phyloP scores from a whole-genome alignment of 2,888 invertebrate genomes.

The Nematopogon swammerdamellus region DNA sequence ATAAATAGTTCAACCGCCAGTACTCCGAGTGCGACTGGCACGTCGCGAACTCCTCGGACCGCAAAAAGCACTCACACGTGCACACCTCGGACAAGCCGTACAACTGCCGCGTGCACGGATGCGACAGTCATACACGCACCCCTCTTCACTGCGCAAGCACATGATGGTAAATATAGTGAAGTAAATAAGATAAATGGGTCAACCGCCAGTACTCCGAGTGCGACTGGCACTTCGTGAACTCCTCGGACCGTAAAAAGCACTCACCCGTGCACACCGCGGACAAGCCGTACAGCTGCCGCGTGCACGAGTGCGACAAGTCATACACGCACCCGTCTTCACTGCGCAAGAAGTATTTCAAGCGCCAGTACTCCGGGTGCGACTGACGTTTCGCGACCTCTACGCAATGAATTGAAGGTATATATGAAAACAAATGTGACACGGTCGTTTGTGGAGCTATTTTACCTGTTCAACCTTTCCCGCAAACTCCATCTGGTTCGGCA shows the following conservation, averaged over 20 bases:
- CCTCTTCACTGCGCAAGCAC: slow-evolving; percentile 95
- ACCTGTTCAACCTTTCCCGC: too few relatives aligned
- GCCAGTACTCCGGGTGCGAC: slow-evolving; percentile 97
- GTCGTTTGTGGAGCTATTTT: too few relatives aligned
- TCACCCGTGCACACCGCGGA: slow-evolving; percentile 99
- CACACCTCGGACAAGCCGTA: slow-evolving; percentile 99
- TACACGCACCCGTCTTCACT: slow-evolving; percentile 99
- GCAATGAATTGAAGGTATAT: too few relatives aligned
- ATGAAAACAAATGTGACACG: too few relatives aligned
- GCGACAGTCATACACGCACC: slow-evolving; percentile 99
- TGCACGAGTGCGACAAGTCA: slow-evolving; percentile 97
- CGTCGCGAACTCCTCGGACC: slow-evolving; percentile 98
- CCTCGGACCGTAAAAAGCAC: slow-evolving; percentile 98
- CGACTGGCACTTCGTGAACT: slow-evolving; percentile 97
- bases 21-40: slow-evolving; percentile 95
- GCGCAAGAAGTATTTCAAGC: slow-evolving; percentile 98
- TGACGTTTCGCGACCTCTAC: slow-evolving; percentile 98
- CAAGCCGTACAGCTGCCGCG: slow-evolving; percentile 97
- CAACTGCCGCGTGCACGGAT: slow-evolving; percentile 94
- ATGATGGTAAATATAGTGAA: slow-evolving; percentile 83
- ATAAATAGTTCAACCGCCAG: slow-evolving; percentile 99
- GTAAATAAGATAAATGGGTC: slow-evolving; percentile 98
- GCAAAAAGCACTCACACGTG: slow-evolving; percentile 99
- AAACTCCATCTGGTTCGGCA: too few relatives aligned
- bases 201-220: slow-evolving; percentile 98